These are phyloP conservation scores for Cosmia pyralina DNA, from an alignment of 2,888 invertebrate species.

Conservation along the genomic window DNA sequence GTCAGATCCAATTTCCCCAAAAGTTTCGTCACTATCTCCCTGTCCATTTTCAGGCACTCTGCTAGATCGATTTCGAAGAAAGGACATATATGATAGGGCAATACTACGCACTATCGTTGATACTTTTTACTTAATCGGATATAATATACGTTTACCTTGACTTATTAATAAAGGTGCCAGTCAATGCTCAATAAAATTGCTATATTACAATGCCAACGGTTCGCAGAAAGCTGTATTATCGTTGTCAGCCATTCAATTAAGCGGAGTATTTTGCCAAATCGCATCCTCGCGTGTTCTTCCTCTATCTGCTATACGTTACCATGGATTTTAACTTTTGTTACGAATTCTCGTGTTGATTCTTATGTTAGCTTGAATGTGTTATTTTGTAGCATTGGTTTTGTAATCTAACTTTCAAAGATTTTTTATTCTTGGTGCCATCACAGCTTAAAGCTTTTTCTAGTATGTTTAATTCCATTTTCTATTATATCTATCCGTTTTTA, in stretches of 20 bases:
- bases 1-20: conserved; percentile 27
- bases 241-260: conserved; percentile 50
- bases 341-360: conserved; percentile 30
- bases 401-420: background rate
- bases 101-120: background rate
- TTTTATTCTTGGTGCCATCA: background rate
- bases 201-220: conserved; percentile 13
- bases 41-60: conserved; percentile 34
- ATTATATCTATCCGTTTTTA: too few species aligned
- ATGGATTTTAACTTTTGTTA: conserved; percentile 31
- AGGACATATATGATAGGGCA: conserved; percentile 13
- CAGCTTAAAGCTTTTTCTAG: background rate
- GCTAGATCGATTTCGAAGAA: conserved; percentile 14
- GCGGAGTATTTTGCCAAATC: conserved; percentile 44
- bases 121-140: background rate
- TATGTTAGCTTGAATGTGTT: conserved; percentile 19
- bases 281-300: conserved; percentile 52
- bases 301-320: conserved; percentile 15
- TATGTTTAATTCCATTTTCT: background rate
- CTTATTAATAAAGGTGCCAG: background rate
- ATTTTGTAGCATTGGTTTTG: conserved; percentile 11
- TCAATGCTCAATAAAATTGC: conserved; percentile 13
- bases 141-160: conserved; percentile 16
- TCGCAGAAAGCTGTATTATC: conserved; percentile 20
- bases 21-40: conserved; percentile 11